phyloP scores from a whole-genome alignment of 2,113 vertebrate genomes.

The Oriolus oriolus region DNA sequence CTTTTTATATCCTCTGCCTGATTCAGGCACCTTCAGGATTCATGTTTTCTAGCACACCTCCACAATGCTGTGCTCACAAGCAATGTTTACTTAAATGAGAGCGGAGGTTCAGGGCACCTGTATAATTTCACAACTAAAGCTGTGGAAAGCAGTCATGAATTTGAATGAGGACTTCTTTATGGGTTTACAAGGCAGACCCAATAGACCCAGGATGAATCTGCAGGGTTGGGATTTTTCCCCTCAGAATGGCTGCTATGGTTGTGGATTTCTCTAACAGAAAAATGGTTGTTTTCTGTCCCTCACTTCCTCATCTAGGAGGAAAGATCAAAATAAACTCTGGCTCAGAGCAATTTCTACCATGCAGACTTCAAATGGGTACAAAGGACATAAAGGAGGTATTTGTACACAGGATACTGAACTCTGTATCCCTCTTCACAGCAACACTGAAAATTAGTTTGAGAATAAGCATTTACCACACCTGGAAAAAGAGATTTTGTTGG shows the following conservation, averaged over 20 bases:
- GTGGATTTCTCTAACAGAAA: neutral
- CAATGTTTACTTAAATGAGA: neutral
- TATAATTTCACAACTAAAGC: neutral
- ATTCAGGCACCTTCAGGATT: neutral
- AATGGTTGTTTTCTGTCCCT: neutral
- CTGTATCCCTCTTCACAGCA: neutral
- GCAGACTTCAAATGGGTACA: neutral
- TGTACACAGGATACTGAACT: neutral
- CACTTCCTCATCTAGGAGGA: neutral
- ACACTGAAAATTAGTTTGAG: neutral
- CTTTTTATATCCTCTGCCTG: neutral
- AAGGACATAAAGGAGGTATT: neutral
- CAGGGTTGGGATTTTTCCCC: neutral
- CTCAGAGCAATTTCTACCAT: neutral
- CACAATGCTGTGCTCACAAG: neutral
- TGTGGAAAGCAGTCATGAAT: neutral
- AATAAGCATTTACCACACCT: neutral
- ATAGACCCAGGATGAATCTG: neutral
- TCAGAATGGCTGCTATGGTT: neutral
- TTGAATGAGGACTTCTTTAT: neutral
- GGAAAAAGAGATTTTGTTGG: neutral
- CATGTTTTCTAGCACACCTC: neutral
- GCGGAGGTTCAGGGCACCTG: rapidly evolving
- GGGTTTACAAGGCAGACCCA: neutral
- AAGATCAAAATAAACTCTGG: neutral